Base-by-base conservation (phyloP, 2,113 vertebrate genomes). In the Entosphenus tridentatus region DNA sequence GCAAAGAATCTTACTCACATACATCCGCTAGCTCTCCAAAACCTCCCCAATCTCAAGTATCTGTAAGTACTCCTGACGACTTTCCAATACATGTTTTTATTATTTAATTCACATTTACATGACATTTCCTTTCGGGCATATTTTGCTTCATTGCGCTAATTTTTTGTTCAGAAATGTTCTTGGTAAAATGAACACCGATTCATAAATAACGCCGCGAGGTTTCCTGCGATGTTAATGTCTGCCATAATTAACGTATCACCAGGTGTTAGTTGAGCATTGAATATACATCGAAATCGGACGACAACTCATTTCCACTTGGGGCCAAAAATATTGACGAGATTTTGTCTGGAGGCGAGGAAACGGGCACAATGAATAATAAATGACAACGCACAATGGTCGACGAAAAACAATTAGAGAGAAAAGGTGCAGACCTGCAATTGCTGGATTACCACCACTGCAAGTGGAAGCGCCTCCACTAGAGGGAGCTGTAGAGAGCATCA, bases 31-130 rank as follows among this genome's bases (percentile, higher is more conserved):
- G 83, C 84, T 70, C 85, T 85, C 73, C 77, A 81, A 72, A 78
- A 80, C 69, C 84, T 85, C 68, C 84, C 83, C 0, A 82, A 72
- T 69, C 82, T 85, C 69, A 79, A 77, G 78, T 85, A 85, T 68
- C 75, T 85, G 83, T 85, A 82, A 85, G 84, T 56, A 17, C 74
- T 71, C n/a, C 72, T 72, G 14, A 57, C n/a, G 2, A 56, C 71
- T 68, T 71, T 59, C 14, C 39, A 58, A 21, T n/a, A 56, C 13
- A 13, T 17, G 55, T 17, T 8, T 56, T 73, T 70, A 73, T 69
- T 71, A 67, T 72, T 75, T 70, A 71, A 72, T 4, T 56, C 39
- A 70, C 62, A 70, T 2, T 5, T 16, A 56, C 57, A 14, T 18
- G 56, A 56, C 10, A 2, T 58, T 55, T 56, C 18, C 39, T 21